phyloP scores from a whole-genome alignment of 2,113 vertebrate species.

The Percina caprodes region DNA sequence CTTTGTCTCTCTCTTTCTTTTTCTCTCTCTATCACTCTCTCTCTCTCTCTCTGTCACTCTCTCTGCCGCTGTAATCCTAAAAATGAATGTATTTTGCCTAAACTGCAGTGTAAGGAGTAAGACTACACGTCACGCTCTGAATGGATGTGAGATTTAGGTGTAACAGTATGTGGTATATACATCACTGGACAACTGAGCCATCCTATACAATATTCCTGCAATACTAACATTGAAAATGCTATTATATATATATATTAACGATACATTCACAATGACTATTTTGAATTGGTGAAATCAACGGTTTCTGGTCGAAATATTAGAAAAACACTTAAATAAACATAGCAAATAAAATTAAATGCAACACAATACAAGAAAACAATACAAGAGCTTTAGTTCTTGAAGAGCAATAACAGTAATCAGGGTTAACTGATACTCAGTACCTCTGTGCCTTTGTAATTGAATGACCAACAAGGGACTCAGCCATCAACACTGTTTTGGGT shows the following conservation, averaged over 20 bases:
- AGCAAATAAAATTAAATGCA: not conserved
- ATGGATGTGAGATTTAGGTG: slow-evolving; percentile 33
- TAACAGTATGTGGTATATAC: slow-evolving; percentile 6
- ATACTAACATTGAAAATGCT: too few species aligned
- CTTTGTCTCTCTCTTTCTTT: not conserved
- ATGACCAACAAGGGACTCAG: not conserved
- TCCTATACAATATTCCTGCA: not conserved
- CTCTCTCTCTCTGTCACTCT: slow-evolving; percentile 6
- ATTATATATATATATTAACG: not conserved
- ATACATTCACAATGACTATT: not conserved
- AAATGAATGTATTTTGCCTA: slow-evolving; percentile 46
- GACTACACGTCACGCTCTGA: slow-evolving; percentile 24
- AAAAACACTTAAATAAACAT: not conserved
- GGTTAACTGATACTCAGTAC: slow-evolving; percentile 3
- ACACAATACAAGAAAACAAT: not conserved
- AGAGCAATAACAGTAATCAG: slow-evolving; percentile 40
- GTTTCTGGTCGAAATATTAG: not conserved
- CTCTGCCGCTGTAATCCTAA: slow-evolving; percentile 47
- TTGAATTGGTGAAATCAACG: not conserved
- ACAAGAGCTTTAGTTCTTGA: not conserved
- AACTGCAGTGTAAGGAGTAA: slow-evolving; percentile 48
- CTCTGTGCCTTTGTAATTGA: not conserved
- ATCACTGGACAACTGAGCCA: not conserved
- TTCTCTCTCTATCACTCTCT: not conserved
- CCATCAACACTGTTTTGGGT: not conserved